phyloP scores from a whole-genome alignment of 2,797 vertebrate genomes.

The Anniella stebbinsi region DNA sequence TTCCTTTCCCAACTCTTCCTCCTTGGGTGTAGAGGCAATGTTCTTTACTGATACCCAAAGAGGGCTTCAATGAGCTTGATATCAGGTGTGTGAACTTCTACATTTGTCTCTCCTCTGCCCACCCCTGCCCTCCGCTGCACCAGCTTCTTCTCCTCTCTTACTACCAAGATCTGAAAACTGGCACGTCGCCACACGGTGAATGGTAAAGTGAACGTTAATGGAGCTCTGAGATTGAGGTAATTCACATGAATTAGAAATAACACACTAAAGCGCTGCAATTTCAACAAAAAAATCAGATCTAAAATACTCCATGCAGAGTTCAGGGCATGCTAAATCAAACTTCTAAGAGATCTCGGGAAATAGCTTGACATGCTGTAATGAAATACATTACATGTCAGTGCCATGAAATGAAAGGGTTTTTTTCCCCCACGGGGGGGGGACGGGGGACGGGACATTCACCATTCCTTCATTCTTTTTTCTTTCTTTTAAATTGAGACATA shows the following conservation, averaged over 20 bases:
- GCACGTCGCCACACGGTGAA: slow-evolving; percentile 43
- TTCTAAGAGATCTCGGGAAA: slow-evolving; percentile 58
- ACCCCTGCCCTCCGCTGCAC: neutral
- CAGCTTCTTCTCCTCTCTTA: neutral
- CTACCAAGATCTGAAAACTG: slow-evolving; percentile 20
- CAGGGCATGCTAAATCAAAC: slow-evolving; percentile 45
- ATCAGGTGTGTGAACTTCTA: neutral
- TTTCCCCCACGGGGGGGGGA: neutral
- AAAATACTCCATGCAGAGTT: slow-evolving; percentile 61
- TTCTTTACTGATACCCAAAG: no score
- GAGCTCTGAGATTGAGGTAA: slow-evolving; percentile 57
- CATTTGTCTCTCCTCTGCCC: neutral
- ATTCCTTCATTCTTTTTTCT: slow-evolving; percentile 24
- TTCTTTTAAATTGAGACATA: slow-evolving; percentile 6
- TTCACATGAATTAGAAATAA: slow-evolving; percentile 74
- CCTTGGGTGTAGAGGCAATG: no score
- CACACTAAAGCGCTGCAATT: slow-evolving; percentile 62
- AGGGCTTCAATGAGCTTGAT: neutral
- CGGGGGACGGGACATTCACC: slow-evolving; percentile 1
- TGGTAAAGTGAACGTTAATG: slow-evolving; percentile 69
- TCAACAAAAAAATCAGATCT: slow-evolving; percentile 66
- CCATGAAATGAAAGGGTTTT: slow-evolving; percentile 41
- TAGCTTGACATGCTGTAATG: slow-evolving; percentile 50
- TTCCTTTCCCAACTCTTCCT: no score
- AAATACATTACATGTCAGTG: slow-evolving; percentile 57